These are phyloP conservation scores for Elysia crispata DNA, from an alignment of 2,888 invertebrate genomes.

Conservation along the genomic window DNA sequence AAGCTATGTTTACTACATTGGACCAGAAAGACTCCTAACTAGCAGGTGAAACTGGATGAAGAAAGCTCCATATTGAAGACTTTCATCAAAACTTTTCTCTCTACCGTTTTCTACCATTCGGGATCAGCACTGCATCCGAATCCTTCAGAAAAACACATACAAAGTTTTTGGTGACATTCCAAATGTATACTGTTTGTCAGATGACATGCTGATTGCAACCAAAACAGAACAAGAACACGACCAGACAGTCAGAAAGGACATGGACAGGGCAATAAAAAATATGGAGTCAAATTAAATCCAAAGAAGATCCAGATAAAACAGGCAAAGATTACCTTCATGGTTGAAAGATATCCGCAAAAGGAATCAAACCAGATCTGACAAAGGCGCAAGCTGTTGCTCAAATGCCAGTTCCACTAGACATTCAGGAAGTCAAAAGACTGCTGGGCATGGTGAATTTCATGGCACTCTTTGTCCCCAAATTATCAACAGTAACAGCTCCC, in stretches of 20 bases:
- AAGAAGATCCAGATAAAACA: slow-evolving; percentile 45
- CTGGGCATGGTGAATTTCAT: slow-evolving; percentile 11
- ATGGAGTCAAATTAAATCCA: slow-evolving; percentile 44
- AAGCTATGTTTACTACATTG: slow-evolving; percentile 43
- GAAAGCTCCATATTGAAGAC: slow-evolving; percentile 41
- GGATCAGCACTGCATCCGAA: slow-evolving; percentile 48
- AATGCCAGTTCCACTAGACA: neutral
- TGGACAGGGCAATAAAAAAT: slow-evolving; percentile 41
- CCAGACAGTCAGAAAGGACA: slow-evolving; percentile 34
- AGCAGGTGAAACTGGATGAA: slow-evolving; percentile 46
- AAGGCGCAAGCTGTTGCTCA: neutral
- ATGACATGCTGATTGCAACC: slow-evolving; percentile 55
- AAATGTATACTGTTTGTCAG: slow-evolving; percentile 50
- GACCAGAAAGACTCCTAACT: slow-evolving; percentile 44
- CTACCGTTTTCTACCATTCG: slow-evolving; percentile 51
- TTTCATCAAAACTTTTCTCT: slow-evolving; percentile 38
- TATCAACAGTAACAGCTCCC: slow-evolving; percentile 14
- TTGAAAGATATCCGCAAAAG: neutral
- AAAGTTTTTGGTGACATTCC: slow-evolving; percentile 47
- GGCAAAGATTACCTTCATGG: slow-evolving; percentile 42
- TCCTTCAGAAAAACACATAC: slow-evolving; percentile 50
- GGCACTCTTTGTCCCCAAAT: slow-evolving; percentile 19
- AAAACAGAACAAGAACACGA: slow-evolving; percentile 49
- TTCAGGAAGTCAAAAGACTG: neutral
- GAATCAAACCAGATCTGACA: slow-evolving; percentile 11